Evolutionary conservation across 2,113 vertebrate genomes (phyloP).

Genomic region (Nanorana parkeri): DNA sequence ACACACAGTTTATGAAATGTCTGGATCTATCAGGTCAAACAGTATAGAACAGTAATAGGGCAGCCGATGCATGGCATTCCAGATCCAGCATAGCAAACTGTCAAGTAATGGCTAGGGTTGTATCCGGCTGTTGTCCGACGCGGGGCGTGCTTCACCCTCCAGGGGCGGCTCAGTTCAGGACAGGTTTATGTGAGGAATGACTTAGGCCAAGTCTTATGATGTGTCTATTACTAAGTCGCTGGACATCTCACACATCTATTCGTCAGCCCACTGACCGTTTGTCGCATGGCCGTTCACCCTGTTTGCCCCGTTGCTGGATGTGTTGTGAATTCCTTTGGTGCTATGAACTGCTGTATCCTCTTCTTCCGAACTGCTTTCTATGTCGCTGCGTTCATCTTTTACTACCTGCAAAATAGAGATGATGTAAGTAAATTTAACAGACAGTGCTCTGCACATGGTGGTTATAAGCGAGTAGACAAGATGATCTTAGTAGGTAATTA

Average conservation of each 20-base stretch:
- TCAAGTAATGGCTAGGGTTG: slow-evolving; percentile 37
- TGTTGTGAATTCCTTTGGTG: slow-evolving; percentile 66
- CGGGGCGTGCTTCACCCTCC: slow-evolving; percentile 38
- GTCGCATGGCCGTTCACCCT: slow-evolving; percentile 84
- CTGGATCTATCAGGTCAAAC: slow-evolving; percentile 3
- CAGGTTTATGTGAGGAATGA: slow-evolving; percentile 31
- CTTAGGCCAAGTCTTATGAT: slow-evolving; percentile 18
- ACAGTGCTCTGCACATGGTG: too few species aligned
- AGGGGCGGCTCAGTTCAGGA: slow-evolving; percentile 46
- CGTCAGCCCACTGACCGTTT: slow-evolving; percentile 72
- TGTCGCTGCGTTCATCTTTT: slow-evolving; percentile 94
- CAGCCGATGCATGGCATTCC: slow-evolving; percentile 12
- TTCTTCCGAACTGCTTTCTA: slow-evolving; percentile 96
- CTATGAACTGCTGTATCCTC: slow-evolving; percentile 71
- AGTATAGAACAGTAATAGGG: too few species aligned
- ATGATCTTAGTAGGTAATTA: too few species aligned
- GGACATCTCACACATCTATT: slow-evolving; percentile 63
- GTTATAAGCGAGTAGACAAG: too few species aligned
- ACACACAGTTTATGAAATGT: slow-evolving; percentile 39
- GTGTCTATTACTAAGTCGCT: slow-evolving; percentile 31
- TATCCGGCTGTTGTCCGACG: slow-evolving; percentile 15
- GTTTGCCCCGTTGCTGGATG: slow-evolving; percentile 80
- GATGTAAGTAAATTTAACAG: neutral
- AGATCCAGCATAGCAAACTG: neutral
- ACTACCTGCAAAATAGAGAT: slow-evolving; percentile 75